These are phyloP conservation scores for Antennarius maculatus DNA, from an alignment of 2,797 vertebrate species.

Conservation along the genomic window DNA sequence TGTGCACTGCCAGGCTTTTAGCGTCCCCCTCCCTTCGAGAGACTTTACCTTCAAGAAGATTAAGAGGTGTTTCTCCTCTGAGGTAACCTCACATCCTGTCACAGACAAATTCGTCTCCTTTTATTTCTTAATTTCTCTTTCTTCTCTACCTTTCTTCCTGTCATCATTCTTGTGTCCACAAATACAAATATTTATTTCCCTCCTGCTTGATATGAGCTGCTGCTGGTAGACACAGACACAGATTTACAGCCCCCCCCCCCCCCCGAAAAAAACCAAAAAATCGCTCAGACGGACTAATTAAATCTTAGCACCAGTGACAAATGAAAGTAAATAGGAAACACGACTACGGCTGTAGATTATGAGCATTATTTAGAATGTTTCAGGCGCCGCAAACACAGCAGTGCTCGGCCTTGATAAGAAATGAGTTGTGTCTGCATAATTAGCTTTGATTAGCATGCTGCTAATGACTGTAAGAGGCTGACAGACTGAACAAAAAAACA, in stretches of 20 bases:
- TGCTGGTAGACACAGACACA: neutral
- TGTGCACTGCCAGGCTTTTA: constrained; percentile 32
- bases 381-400: constrained; percentile 51
- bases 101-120: neutral
- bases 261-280: constrained; percentile 13
- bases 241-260: constrained; percentile 22
- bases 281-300: constrained; percentile 36
- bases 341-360: constrained; percentile 51
- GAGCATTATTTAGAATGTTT: constrained; percentile 53
- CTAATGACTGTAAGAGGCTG: constrained; percentile 67
- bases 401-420: constrained; percentile 67
- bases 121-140: neutral
- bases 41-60: constrained; percentile 14
- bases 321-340: constrained; percentile 46
- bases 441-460: constrained; percentile 74
- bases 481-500: neutral
- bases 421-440: constrained; percentile 73
- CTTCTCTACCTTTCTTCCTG: neutral
- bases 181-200: neutral
- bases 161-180: neutral
- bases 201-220: neutral
- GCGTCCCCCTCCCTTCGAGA: constrained; percentile 33
- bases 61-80: constrained; percentile 12
- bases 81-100: constrained; percentile 16
- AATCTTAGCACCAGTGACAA: constrained; percentile 39